Percentiles rank a stretch among this genome's conserved stretches.
phyloP scores from a whole-genome alignment of 2,113 vertebrate species.

The Dipodomys merriami region DNA sequence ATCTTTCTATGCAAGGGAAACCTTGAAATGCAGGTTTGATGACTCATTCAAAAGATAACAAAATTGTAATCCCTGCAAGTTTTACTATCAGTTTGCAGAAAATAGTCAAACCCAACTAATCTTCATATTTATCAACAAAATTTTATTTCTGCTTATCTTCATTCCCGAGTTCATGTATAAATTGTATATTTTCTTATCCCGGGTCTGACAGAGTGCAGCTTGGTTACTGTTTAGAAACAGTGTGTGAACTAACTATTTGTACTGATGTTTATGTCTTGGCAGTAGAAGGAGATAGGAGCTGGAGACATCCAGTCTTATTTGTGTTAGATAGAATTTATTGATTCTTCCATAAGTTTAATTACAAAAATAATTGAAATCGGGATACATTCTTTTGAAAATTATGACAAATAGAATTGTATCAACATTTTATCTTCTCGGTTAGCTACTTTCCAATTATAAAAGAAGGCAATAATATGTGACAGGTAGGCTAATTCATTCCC shows the following conservation, averaged over 20 bases:
- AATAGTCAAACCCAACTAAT: conserved; percentile 32
- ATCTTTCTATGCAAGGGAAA: conserved; percentile 41
- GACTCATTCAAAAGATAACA: conserved; percentile 14
- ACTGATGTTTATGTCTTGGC: conserved; percentile 78
- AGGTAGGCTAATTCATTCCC: background rate
- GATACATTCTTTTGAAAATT: conserved; percentile 35
- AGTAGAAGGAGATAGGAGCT: conserved; percentile 59
- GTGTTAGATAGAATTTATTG: conserved; percentile 50
- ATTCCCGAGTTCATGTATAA: conserved; percentile 67
- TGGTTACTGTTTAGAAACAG: conserved; percentile 71
- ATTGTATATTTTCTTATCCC: conserved; percentile 78
- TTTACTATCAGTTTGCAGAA: conserved; percentile 47
- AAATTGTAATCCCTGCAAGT: background rate
- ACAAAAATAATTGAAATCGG: conserved; percentile 13
- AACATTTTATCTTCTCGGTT: background rate
- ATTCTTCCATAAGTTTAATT: conserved; percentile 65
- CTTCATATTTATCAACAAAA: conserved; percentile 73
- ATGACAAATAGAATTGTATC: conserved; percentile 8
- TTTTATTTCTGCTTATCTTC: conserved; percentile 76
- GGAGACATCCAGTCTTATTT: conserved; percentile 59
- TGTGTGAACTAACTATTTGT: conserved; percentile 67
- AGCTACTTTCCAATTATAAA: conserved; percentile 33
- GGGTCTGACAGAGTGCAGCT: conserved; percentile 74
- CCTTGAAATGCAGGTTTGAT: background rate
- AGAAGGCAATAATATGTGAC: background rate